These are phyloP conservation scores for Channa argus DNA, from an alignment of 2,113 vertebrate species.

Conservation along the genomic window DNA sequence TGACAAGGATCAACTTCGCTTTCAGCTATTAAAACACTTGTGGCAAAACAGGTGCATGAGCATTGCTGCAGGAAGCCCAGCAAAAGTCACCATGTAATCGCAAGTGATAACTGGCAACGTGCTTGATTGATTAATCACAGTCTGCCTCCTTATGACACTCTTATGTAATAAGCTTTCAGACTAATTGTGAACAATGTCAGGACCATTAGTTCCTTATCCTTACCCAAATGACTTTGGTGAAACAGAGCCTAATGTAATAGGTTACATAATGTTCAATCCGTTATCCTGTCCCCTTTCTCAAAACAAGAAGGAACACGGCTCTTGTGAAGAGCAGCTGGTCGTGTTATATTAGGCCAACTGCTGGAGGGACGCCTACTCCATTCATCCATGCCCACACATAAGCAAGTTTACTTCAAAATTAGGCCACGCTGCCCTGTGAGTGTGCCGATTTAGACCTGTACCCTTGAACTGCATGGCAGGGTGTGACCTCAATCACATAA, in stretches of 20 bases:
- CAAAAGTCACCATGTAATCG: no score
- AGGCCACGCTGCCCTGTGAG: constrained; percentile 70
- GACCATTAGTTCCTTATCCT: constrained; percentile 61
- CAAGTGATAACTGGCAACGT: neutral
- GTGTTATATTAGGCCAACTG: constrained; percentile 72
- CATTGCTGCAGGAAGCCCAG: no score
- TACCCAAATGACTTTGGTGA: constrained; percentile 55
- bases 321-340: constrained; percentile 76
- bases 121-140: constrained; percentile 42
- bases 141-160: constrained; percentile 32
- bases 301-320: constrained; percentile 60
- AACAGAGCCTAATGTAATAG: constrained; percentile 51
- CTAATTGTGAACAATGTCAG: constrained; percentile 58
- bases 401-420: constrained; percentile 64
- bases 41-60: no score
- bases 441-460: constrained; percentile 66
- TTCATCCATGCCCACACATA: constrained; percentile 64
- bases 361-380: constrained; percentile 70
- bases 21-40: neutral
- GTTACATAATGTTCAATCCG: constrained; percentile 73
- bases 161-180: constrained; percentile 65
- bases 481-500: constrained; percentile 50
- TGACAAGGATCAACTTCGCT: constrained; percentile 26
- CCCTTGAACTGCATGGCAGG: constrained; percentile 34
- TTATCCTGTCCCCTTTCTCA: constrained; percentile 54